These are phyloP conservation scores for Notodonta ziczac DNA, from an alignment of 2,888 invertebrate genomes.

Conservation along the genomic window DNA sequence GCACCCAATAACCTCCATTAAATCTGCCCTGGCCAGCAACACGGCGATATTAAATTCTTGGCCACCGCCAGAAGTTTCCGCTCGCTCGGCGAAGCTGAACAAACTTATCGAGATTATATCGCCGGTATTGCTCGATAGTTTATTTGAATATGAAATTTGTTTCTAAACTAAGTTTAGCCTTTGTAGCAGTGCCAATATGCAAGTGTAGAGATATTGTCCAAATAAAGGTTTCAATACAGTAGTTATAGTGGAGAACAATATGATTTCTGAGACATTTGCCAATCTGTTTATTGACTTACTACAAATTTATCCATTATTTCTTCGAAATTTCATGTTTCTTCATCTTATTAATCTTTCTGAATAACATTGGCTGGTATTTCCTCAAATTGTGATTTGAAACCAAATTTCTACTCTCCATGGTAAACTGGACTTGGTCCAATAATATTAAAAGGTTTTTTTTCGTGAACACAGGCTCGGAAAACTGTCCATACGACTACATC, in stretches of 20 bases:
- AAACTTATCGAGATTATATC: conserved; percentile 8
- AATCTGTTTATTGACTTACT: too few relatives aligned
- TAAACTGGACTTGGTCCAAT: too few relatives aligned
- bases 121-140: conserved; percentile 7
- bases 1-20: conserved; percentile 63
- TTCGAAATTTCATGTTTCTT: too few relatives aligned
- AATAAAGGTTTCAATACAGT: background rate
- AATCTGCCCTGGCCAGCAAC: conserved; percentile 41
- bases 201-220: background rate
- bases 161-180: background rate
- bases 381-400: too few relatives aligned
- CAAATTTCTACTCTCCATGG: too few relatives aligned
- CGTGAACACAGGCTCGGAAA: conserved; percentile 86
- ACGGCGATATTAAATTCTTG: conserved; percentile 45
- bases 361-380: too few relatives aligned
- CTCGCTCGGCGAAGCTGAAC: conserved; percentile 33
- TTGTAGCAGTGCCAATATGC: background rate
- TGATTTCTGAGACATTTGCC: too few relatives aligned
- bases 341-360: too few relatives aligned
- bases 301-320: too few relatives aligned
- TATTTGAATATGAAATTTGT: conserved; percentile 36
- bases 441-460: background rate
- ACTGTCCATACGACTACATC: conserved; percentile 96
- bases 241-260: too few relatives aligned
- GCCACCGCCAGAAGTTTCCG: conserved; percentile 42